A percentile compares a stretch with the other conserved stretches of the same genome.
These are phyloP conservation scores for Notospermus geniculatus DNA, from an alignment of 1,140 invertebrate species.

Conservation along the genomic window DNA sequence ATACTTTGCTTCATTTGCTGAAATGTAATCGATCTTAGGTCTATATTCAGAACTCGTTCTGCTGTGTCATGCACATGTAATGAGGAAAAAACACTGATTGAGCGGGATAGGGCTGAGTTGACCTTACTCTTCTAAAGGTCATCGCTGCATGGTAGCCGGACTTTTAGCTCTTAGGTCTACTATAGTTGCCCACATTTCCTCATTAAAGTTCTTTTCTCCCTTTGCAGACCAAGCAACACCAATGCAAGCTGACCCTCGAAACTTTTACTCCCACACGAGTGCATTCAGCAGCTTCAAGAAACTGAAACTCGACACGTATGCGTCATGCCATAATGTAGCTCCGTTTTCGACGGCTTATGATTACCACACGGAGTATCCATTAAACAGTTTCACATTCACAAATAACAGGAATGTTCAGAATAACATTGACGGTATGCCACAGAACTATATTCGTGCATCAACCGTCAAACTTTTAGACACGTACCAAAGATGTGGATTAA, in stretches of 20 bases:
- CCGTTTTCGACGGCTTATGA: not conserved
- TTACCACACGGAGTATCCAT: not conserved
- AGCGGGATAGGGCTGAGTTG: no score
- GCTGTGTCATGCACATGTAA: no score
- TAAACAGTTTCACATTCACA: conserved; percentile 1
- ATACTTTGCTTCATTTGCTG: no score
- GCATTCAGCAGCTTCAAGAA: conserved; percentile 14
- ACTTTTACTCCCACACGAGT: conserved; percentile 5
- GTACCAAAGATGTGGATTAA: conserved; percentile 44
- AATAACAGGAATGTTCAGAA: conserved; percentile 9
- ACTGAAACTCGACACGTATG: conserved; percentile 5
- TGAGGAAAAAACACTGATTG: no score
- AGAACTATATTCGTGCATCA: conserved; percentile 68
- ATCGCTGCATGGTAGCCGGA: no score
- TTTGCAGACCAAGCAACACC: not conserved
- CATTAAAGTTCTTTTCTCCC: not conserved
- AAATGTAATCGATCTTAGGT: no score
- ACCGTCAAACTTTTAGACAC: conserved; percentile 69
- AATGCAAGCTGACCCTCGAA: not conserved
- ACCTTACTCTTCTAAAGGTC: no score
- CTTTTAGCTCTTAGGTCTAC: no score
- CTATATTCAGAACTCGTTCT: no score
- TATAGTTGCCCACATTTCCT: no score
- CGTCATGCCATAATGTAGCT: conserved; percentile 6
- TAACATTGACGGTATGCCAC: conserved; percentile 42